Evolutionary conservation across 2,888 invertebrate genomes (phyloP).

Genomic region (Aspidiotus destructor): DNA sequence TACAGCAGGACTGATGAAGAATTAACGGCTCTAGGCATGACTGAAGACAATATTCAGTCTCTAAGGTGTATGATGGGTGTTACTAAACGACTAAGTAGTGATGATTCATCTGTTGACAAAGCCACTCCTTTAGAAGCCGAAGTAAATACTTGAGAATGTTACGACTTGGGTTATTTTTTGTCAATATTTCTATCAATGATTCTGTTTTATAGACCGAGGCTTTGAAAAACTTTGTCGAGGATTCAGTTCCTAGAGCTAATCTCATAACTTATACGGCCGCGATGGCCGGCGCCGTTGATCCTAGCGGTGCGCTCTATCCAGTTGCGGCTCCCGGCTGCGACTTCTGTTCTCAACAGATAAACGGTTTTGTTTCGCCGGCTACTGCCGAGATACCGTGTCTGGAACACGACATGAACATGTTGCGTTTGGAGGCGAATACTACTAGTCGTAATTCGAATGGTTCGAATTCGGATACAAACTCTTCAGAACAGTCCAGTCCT

Average conservation of each 20-base stretch:
- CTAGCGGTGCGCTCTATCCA: neutral
- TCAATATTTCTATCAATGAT: conserved; percentile 10
- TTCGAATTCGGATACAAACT: conserved; percentile 36
- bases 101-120: conserved; percentile 8
- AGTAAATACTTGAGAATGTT: too few species aligned
- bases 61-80: conserved; percentile 47
- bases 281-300: neutral
- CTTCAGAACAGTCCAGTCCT: conserved; percentile 36
- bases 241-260: conserved; percentile 10
- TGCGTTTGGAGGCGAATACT: conserved; percentile 8
- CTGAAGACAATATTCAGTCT: conserved; percentile 47
- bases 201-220: conserved; percentile 11
- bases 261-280: conserved; percentile 8
- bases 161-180: neutral
- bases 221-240: conserved; percentile 5
- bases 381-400: conserved; percentile 13
- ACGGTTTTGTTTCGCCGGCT: conserved; percentile 21
- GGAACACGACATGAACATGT: conserved; percentile 19
- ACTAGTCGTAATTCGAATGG: conserved; percentile 17
- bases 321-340: neutral
- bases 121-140: too few species aligned
- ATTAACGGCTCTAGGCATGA: conserved; percentile 49
- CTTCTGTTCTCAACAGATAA: conserved; percentile 11
- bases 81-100: conserved; percentile 11
- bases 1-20: conserved; percentile 55